These are phyloP conservation scores for Alethe diademata DNA, from an alignment of 2,113 vertebrate genomes.

Conservation along the genomic window DNA sequence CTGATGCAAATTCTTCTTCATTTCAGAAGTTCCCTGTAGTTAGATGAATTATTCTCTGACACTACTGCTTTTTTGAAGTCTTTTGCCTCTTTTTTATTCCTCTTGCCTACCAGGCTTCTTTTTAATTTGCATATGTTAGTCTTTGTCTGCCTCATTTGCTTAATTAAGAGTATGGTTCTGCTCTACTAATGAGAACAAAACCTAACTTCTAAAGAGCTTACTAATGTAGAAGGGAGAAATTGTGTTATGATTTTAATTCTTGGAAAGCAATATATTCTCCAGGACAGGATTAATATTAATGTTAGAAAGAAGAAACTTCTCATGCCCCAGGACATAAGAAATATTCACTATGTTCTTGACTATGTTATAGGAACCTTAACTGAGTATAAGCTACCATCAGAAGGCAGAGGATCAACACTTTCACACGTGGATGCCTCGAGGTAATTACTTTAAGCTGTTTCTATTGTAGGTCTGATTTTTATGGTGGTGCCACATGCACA, in stretches of 20 bases:
- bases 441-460: not conserved
- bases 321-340: not conserved
- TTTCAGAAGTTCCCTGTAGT: not conserved
- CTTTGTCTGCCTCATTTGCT: conserved; percentile 32
- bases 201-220: not conserved
- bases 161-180: conserved; percentile 29
- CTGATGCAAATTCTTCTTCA: not conserved
- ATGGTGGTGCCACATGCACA: not conserved
- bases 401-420: not conserved
- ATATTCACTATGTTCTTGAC: not conserved
- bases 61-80: not conserved
- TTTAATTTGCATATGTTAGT: conserved; percentile 33
- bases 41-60: not conserved
- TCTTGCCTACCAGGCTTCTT: conserved; percentile 4
- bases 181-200: conserved; percentile 31
- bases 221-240: not conserved
- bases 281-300: not conserved
- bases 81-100: not conserved
- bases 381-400: not conserved
- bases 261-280: not conserved
- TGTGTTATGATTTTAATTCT: not conserved
- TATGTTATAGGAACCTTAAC: not conserved
- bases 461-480: not conserved
- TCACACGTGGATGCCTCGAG: not conserved
- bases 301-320: not conserved